phyloP scores from a whole-genome alignment of 2,113 vertebrate species.

The Corythornis madagascariensis region DNA sequence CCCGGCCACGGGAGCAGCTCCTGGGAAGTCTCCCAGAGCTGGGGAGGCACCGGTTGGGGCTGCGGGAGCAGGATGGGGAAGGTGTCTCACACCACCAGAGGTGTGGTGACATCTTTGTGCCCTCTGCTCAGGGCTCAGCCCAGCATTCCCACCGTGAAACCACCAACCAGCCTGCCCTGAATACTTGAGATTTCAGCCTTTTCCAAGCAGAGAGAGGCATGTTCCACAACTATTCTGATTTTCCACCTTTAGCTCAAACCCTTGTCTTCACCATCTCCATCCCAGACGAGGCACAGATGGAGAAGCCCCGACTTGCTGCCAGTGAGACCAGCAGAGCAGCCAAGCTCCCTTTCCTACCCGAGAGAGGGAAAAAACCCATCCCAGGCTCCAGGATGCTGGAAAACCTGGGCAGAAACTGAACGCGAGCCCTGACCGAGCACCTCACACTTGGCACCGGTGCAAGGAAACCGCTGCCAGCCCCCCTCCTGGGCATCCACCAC shows the following conservation, averaged over 20 bases:
- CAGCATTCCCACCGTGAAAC: not conserved
- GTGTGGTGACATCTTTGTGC: not conserved
- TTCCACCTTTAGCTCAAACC: not conserved
- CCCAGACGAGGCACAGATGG: accelerated
- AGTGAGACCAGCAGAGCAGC: not conserved
- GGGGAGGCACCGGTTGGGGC: not conserved
- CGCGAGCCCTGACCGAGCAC: accelerated
- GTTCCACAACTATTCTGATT: not conserved
- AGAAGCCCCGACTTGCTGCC: not conserved
- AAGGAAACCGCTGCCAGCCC: accelerated
- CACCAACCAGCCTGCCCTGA: not conserved
- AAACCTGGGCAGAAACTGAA: accelerated
- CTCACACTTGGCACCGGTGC: accelerated
- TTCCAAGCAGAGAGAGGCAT: not conserved
- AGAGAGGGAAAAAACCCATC: not conserved
- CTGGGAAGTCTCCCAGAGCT: not conserved
- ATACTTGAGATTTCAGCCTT: not conserved
- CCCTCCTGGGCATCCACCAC: not conserved
- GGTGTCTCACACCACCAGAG: too few relatives aligned
- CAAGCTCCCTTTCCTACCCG: not conserved
- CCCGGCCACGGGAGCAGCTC: not conserved
- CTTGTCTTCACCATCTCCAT: not conserved
- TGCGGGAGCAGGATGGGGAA: not conserved
- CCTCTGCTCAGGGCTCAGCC: not conserved
- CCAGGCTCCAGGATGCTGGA: not conserved